Evolutionary conservation across 2,113 vertebrate genomes (phyloP).

Genomic region (Poeciliopsis retropinna): DNA sequence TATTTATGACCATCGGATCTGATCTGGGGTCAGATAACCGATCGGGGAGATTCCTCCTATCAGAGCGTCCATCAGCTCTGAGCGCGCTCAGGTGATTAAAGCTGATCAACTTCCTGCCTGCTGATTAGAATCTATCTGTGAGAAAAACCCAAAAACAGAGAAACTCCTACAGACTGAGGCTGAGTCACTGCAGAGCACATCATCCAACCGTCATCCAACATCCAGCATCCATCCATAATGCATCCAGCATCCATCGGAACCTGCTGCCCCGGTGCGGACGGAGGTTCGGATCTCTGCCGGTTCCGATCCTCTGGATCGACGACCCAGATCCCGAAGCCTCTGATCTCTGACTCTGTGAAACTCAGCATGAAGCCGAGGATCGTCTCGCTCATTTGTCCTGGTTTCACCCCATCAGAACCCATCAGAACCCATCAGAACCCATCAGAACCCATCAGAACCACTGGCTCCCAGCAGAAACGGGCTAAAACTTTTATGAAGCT

Average conservation of each 20-base stretch:
- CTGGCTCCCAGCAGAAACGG: too few species aligned
- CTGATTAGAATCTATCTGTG: conserved; percentile 42
- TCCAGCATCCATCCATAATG: not conserved
- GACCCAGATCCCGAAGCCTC: too few species aligned
- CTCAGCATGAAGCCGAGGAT: too few species aligned
- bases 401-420: too few species aligned
- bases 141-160: conserved; percentile 3
- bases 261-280: too few species aligned
- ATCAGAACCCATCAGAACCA: too few species aligned
- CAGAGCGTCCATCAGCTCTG: conserved; percentile 10
- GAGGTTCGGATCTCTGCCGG: too few species aligned
- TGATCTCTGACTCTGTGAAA: too few species aligned
- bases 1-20: conserved; percentile 28
- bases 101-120: not conserved
- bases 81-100: not conserved
- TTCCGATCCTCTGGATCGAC: too few species aligned
- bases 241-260: not conserved
- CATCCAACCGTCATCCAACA: not conserved
- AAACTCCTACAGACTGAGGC: not conserved
- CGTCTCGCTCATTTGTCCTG: too few species aligned
- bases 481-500: too few species aligned
- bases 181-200: not conserved
- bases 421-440: too few species aligned
- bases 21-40: conserved; percentile 13
- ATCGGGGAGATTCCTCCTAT: conserved; percentile 45